Evolutionary conservation across 2,797 vertebrate genomes (phyloP), one percentile per base, ranked within the genome.

Genomic region (Pangasius djambal): DNA sequence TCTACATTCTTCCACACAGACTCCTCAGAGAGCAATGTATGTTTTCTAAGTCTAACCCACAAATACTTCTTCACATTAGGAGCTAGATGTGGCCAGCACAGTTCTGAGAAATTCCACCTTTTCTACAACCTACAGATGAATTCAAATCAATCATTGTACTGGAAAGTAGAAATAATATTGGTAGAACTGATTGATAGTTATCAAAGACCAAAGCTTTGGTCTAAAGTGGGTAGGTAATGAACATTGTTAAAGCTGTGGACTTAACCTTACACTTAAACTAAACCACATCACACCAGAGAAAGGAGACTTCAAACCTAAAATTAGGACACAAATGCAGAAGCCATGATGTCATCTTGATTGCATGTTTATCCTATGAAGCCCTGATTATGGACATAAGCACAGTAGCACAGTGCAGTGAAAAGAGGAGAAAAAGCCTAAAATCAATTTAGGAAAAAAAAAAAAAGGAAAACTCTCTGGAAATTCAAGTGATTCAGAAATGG

Each of bases 1-100:
- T 89, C 61, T 28, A 59, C 87, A 67, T 85, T 88, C 63, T 57
- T 88, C 69, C 72, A 85, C 31, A 70, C 63, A 86, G 37, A 86
- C 77, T 72, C 37, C 63, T 86, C 57, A 16, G 69, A 89, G 61
- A 78, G 22, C 72, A 67, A 65, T 75, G 48, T 65, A 75, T 86
- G 52, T 86, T 75, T 40, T 83, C 37, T 59, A 74, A 22, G 55
- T 63, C 28, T 77, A 77, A 55, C 70, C 70, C 82, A 77, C 55
- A 79, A 82, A 87, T 82, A 55, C 44, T 87, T 84, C 40, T 69
- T 67, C 61, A 84, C 15, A 67, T 84, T 85, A 85, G 63, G 44
- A 69, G 15, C 61, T 48, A 83, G 40, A 83, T 63, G 34, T 44
- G 25, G 22, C 37, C 37, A 83, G 59, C 37, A 83, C 59, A 83